Evolutionary conservation across 2,797 vertebrate genomes (phyloP), one percentile per base, ranked within the genome.

Genomic region (Sebastes oblongus): DNA sequence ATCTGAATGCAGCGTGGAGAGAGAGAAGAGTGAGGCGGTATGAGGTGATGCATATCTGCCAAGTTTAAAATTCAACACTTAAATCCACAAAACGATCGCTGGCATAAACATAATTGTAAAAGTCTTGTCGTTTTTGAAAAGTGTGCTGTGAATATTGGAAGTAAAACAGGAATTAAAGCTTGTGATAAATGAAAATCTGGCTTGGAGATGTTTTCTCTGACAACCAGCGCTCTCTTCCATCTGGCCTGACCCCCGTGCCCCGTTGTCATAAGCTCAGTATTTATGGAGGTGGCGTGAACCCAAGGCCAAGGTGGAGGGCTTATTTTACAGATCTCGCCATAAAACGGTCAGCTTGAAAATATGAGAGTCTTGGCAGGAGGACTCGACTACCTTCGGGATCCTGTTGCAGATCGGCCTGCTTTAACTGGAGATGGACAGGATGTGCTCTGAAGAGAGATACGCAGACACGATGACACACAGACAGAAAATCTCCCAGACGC

Each of bases 341-440:
- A 93, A 95, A 96, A 95, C 87, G 83, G 94, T 95, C 93, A 96
- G 90, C 94, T 93, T 93, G 87, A 93, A 95, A 95, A 94, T 94
- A 94, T 94, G 93, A 91, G 87, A 85, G 90, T 88, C 91, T 86
- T 91, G 84, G 86, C 90, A 80, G 89, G 86, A 80, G 86, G 86
- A 86, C 66, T 81, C 65, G 87, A 85, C 88, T 85, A 94, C 92
- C 88, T 92, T 90, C 67, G 77, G 86, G 93, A 91, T 95, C 93
- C 86, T 87, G 69, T 95, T 95, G 90, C 94, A 85, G 80, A 70
- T 83, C 87, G 72, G 68, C n/a, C 80, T 75, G 39, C 70, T 89
- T 89, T 91, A 90, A 93, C 82, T 69, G 71, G 82, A 88, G 88
- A 92, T 87, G 86, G 89, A 91, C 91, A 92, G 90, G 90, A 94